Base-by-base conservation (phyloP, 2,113 vertebrate genomes). In the Stigmatopora argus region DNA sequence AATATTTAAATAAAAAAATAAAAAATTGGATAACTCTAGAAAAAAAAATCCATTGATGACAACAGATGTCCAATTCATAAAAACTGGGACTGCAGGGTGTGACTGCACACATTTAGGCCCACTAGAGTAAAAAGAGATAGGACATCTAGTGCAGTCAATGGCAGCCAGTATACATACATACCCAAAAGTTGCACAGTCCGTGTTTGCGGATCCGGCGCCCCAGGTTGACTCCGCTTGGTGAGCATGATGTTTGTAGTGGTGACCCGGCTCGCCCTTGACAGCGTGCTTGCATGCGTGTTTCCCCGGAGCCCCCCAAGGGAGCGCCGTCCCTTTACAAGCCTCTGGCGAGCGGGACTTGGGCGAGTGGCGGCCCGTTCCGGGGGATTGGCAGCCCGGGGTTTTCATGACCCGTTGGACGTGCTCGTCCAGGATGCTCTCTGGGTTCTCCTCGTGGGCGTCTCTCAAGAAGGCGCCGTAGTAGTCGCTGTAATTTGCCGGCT, bases 401-500 rank as follows among this genome's bases (percentile, higher is more conserved):
- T 95, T 94, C 95, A 99, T 95, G 70, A 99, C 97, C 0, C 97
- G 91, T 80, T 96, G 94, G 4, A 99, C 97, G 0, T 98, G 97
- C 48, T 98, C 97, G 0, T 98, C 97, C 12, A 99, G 91, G 86
- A 99, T 99, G 88, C 92, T 96, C 74, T 99, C 96, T 0, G 97
- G 97, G 84, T 98, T 94, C 74, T 98, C 97, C 72, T 98, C 97
- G 0, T 97, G 95, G 0, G 93, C 90, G 1, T 99, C 96, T 60
- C 90, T 89, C 62, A 92, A 67, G 31, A 88, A 86, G 69, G 90
- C 78, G 45, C 90, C 92, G 0, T 82, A 64, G 31, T 92, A 92
- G 76, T 89, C 81, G 75, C 88, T 86, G 49, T 94, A 94, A 71
- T 95, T 93, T 78, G 92, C 93, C 34, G 90, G 85, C 67, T 92